Base-by-base conservation (phyloP, 2,888 invertebrate species). In the Lithosia quadra region DNA sequence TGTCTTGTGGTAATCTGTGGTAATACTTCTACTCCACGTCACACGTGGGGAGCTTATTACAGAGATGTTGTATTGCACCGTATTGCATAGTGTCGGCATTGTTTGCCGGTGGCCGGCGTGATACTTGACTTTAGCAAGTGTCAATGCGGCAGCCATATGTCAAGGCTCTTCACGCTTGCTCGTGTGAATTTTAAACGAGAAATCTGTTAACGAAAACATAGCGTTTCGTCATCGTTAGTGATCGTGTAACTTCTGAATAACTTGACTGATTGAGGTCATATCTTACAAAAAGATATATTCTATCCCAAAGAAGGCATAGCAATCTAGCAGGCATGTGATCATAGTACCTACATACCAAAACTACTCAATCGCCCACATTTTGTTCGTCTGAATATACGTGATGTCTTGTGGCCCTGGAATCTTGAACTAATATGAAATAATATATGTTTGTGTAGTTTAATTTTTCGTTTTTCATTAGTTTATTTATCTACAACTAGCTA, bases 71-170 rank as follows among this genome's bases (percentile, higher is more conserved):
- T 18, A 33, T 67, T 63, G 66, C 70, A 34, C 60, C 56, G n/a
- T 65, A 39, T 73, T 74, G 69, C 66, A 62, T 67, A 73, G 55
- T 33, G 28, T 57, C 63, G 57, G 65, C 63, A 71, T 76, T 79
- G 73, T 78, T 72, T 70, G 60, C 61, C 8, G 53, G 53, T 62
- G 11, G 55, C 36, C 2, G 34, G 21, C 58, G 43, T 68, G 60
- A 66, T 55, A 68, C 73, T 80, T 77, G 70, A 80, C 72, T 73
- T 81, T 72, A 77, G 63, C 71, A 59, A 80, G 71, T 70, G 70
- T 78, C 74, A 76, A 74, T 78, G 73, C 63, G 65, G 66, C 36
- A 24, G 13, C 69, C 71, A 79, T 77, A 69, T 82, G 78, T 80
- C 79, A 80, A 80, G 82, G 78, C 21, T 63, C n/a, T 62, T 69